A percentile compares a stretch with the other conserved stretches of the same genome.
These are phyloP conservation scores for Cryptophagus acutangulus DNA, from an alignment of 2,888 invertebrate genomes.

Conservation along the genomic window DNA sequence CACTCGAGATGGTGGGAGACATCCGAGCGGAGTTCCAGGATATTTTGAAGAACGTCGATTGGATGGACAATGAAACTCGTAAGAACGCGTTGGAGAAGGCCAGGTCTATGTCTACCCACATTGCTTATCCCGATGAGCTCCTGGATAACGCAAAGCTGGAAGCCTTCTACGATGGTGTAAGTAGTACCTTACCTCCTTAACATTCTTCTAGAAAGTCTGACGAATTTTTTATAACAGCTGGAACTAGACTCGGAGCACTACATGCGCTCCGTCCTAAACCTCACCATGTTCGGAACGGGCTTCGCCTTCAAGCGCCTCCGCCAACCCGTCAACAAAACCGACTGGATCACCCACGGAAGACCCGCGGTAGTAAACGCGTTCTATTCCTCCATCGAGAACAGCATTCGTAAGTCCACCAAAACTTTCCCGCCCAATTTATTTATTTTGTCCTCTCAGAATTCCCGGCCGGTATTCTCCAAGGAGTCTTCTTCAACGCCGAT, in stretches of 20 bases:
- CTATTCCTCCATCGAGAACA: conserved; percentile 81
- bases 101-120: conserved; percentile 78
- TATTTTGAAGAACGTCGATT: conserved; percentile 73
- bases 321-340: conserved; percentile 76
- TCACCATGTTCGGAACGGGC: conserved; percentile 76
- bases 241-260: conserved; percentile 66
- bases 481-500: conserved; percentile 82
- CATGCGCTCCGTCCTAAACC: conserved; percentile 69
- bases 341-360: conserved; percentile 79
- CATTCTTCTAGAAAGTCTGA: conserved; percentile 4
- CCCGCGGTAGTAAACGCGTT: conserved; percentile 84
- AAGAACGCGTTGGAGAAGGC: conserved; percentile 74
- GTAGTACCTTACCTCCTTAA: conserved; percentile 25
- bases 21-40: conserved; percentile 78
- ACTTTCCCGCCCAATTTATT: conserved; percentile 8
- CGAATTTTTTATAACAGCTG: conserved; percentile 52
- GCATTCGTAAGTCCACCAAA: conserved; percentile 66
- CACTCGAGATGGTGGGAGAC: conserved; percentile 81
- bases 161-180: conserved; percentile 69
- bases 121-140: conserved; percentile 89
- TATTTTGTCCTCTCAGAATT: conserved; percentile 61
- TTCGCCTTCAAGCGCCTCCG: conserved; percentile 73
- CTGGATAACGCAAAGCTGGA: conserved; percentile 75
- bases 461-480: conserved; percentile 90
- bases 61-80: conserved; percentile 89